Percentiles rank a stretch among this genome's conserved stretches.
Conservation (phyloP, 2,888 invertebrate species). For the Halictus ligatus region DNA sequence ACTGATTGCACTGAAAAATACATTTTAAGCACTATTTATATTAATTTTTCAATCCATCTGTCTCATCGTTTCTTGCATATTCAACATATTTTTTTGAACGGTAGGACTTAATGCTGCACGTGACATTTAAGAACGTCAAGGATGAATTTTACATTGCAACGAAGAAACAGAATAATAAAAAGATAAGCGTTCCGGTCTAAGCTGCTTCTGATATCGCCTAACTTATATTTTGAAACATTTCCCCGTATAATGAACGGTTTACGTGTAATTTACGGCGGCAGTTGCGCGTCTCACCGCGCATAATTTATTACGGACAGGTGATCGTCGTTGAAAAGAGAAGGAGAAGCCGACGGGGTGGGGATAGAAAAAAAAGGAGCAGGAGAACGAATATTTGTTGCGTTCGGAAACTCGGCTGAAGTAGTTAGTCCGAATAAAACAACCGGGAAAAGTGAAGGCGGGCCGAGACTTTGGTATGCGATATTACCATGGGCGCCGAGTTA, state of each 20-base stretch:
- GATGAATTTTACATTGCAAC: not conserved
- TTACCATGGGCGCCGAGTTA: constrained; percentile 67
- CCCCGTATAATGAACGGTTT: not conserved
- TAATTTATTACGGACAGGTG: not conserved
- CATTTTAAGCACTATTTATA: not conserved
- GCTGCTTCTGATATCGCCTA: not conserved
- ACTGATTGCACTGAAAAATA: no score
- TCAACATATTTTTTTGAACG: not conserved
- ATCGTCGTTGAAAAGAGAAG: not conserved
- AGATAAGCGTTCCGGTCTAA: not conserved
- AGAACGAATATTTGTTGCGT: constrained; percentile 28
- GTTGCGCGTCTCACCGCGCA: not conserved
- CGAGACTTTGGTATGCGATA: constrained; percentile 72
- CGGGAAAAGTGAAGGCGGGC: constrained; percentile 24
- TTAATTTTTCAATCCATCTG: no score
- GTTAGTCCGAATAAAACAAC: constrained; percentile 48
- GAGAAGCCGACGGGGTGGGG: not conserved
- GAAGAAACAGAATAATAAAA: not conserved
- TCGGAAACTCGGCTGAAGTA: constrained; percentile 35
- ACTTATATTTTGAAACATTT: not conserved
- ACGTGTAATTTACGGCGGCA: not conserved
- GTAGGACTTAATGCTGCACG: not conserved
- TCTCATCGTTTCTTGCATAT: no score
- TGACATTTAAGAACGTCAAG: not conserved
- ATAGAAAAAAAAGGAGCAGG: not conserved